Evolutionary conservation across 2,113 vertebrate species (phyloP).

Genomic region (Xerus inauris): DNA sequence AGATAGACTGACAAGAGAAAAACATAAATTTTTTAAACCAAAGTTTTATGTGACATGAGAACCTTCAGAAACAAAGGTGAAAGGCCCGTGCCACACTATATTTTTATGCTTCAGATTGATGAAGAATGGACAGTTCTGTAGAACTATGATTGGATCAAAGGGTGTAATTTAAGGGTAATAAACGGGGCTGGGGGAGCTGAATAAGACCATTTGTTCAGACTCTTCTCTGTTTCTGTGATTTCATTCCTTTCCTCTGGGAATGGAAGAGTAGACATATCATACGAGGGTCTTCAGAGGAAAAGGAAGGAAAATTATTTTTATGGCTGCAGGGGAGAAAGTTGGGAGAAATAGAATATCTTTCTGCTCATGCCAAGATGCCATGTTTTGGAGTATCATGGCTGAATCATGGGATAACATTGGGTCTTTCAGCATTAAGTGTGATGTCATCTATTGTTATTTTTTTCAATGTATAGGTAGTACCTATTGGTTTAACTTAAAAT

Average conservation of each 20-base stretch:
- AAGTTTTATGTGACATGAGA: neutral
- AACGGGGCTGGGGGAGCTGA: neutral
- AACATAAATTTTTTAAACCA: neutral
- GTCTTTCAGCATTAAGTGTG: neutral
- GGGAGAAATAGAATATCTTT: neutral
- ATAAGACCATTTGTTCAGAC: neutral
- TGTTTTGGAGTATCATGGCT: neutral
- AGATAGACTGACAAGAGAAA: neutral
- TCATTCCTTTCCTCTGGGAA: neutral
- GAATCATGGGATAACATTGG: neutral
- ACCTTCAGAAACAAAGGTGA: neutral
- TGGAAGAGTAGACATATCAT: neutral
- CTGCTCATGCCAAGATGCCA: neutral
- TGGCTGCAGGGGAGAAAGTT: neutral
- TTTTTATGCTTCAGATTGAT: neutral
- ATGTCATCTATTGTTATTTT: neutral
- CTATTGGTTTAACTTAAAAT: neutral
- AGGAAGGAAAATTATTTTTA: neutral
- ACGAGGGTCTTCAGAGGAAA: neutral
- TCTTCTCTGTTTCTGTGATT: neutral
- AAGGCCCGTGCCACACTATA: neutral
- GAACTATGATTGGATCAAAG: neutral
- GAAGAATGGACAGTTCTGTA: neutral
- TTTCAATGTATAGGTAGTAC: neutral
- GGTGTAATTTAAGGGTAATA: neutral